A percentile compares a stretch with the other conserved stretches of the same genome.
Conservation (phyloP, 2,888 invertebrate genomes). For the Leptodirus hochenwartii region DNA sequence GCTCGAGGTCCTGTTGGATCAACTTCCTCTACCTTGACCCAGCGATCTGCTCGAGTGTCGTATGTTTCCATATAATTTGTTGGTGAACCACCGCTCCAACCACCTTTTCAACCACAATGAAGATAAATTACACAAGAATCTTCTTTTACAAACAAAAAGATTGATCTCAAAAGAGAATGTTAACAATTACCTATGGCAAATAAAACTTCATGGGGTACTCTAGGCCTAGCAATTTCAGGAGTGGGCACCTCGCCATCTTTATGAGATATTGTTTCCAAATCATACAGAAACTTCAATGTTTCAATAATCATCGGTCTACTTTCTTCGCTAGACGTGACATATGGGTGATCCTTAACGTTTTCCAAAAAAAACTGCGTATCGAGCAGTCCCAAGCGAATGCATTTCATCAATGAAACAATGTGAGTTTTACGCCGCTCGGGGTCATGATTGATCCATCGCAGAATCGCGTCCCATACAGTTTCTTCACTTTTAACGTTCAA, state of each 20-base stretch:
- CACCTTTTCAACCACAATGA: too few relatives aligned
- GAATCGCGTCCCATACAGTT: conserved; percentile 67
- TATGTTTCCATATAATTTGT: conserved; percentile 72
- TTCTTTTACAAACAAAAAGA: too few relatives aligned
- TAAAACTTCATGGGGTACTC: conserved; percentile 69
- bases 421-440: conserved; percentile 50
- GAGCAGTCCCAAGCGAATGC: conserved; percentile 59
- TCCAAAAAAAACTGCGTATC: conserved; percentile 84
- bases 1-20: conserved; percentile 74
- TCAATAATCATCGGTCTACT: conserved; percentile 81
- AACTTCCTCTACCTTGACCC: conserved; percentile 66
- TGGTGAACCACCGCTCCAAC: conserved; percentile 60
- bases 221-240: conserved; percentile 63
- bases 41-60: conserved; percentile 75
- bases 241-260: conserved; percentile 68
- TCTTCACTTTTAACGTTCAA: conserved; percentile 79
- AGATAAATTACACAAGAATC: too few relatives aligned
- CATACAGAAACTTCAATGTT: conserved; percentile 79
- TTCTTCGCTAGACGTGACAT: conserved; percentile 63
- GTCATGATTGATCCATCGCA: conserved; percentile 74
- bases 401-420: conserved; percentile 62
- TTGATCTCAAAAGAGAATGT: too few relatives aligned
- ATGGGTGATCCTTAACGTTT: conserved; percentile 74
- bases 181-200: conserved; percentile 65
- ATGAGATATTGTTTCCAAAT: conserved; percentile 73